phyloP scores from a whole-genome alignment of 2,888 invertebrate species.

The Cerastis leucographa region DNA sequence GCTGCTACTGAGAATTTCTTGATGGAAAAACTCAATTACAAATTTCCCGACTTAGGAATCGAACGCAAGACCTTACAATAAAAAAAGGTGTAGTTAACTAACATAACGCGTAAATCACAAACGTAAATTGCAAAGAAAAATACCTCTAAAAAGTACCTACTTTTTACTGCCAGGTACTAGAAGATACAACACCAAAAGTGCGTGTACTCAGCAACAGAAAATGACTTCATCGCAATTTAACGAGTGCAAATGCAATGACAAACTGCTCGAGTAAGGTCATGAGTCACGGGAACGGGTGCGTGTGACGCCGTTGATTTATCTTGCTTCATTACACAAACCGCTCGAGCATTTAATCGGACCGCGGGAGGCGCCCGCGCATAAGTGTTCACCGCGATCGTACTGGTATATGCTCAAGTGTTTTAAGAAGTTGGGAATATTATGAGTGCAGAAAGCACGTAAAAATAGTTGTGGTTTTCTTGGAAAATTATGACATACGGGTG shows the following conservation, averaged over 20 bases:
- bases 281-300: conserved; percentile 79
- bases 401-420: conserved; percentile 59
- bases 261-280: conserved; percentile 72
- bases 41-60: too few species aligned
- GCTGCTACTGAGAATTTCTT: too few species aligned
- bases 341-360: conserved; percentile 80
- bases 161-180: background rate
- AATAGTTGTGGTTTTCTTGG: too few species aligned
- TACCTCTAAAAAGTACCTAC: too few species aligned
- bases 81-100: background rate
- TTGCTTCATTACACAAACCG: conserved; percentile 85
- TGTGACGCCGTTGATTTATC: conserved; percentile 86
- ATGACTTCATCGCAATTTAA: conserved; percentile 70
- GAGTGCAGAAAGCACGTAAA: background rate
- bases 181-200: background rate
- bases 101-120: background rate
- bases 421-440: conserved; percentile 2
- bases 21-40: too few species aligned
- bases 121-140: background rate
- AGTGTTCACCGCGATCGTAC: conserved; percentile 76
- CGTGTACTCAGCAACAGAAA: conserved; percentile 35
- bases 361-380: conserved; percentile 78
- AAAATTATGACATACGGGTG: background rate
- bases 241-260: conserved; percentile 68
- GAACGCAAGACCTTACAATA: background rate